Evolutionary conservation across 2,888 invertebrate genomes (phyloP), one percentile per base, ranked within the genome.

Genomic region (Uropetala carovei): DNA sequence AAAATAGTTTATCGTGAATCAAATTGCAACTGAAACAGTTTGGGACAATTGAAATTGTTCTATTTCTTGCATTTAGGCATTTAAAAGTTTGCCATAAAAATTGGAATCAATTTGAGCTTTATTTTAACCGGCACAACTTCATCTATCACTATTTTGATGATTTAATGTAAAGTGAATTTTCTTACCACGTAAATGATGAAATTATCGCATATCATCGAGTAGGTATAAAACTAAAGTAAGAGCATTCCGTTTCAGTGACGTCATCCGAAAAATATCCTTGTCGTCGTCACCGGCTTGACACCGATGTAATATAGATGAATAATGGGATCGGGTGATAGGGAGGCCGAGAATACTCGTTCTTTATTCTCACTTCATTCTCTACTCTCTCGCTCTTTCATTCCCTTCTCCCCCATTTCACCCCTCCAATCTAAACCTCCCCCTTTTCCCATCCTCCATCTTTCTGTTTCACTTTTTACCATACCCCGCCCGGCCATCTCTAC

Each of bases 281-380:
- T 43, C 89, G 43, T 64, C 22, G 43, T 43, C 75, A 75, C 89
- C 68, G 64, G 14, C 89, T 9, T 89, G 89, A 43, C 68, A 27
- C 43, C 64, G 43, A 18, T 43, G 89, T 64, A 43, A 89, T 89
- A 64, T 89, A 43, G 64, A 89, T 68, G 89, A 68, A 89, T 89
- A 89, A 89, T 89, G 89, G 64, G 60, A 64, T 89, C 64, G 64
- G 60, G 60, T 68, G 64, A 86, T 86, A 64, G 30, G 68, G 64
- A 43, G 89, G n/a, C 60, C 43, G 59, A 22, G 64, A 89, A 89
- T 64, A 89, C 60, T n/a, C 64, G 30, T 89, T 64, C 64, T 89
- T 64, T n/a, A 68, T 43, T 18, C 64, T 11, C 60, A 30, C 58
- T 16, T 86, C 64, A 27, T 10, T 43, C 30, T 16, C 43, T n/a